Base-by-base conservation (phyloP, 2,797 vertebrate genomes). In the Setipinna tenuifilis region DNA sequence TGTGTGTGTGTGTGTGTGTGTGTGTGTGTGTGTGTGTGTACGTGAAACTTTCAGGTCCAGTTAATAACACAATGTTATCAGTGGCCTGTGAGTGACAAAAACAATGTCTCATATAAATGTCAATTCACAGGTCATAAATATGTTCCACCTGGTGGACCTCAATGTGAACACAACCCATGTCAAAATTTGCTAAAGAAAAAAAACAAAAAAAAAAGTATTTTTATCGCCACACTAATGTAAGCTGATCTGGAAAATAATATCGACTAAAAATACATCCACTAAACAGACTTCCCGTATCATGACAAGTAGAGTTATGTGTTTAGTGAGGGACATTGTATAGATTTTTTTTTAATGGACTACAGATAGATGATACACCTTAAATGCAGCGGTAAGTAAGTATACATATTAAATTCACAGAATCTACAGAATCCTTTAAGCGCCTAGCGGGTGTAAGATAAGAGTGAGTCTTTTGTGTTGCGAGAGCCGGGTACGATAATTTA, bases 1-100 rank as follows among this genome's bases (percentile, higher is more conserved):
- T 54, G 50, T 54, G 50, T 54, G 9, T 54, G 14, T 14, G 35
- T 41, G 35, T 41, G 35, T 41, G 35, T 41, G 35, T 54, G 50
- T 54, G 14, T 9, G 50, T 54, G 50, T 54, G 50, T 7, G 50
- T 54, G 14, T 9, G 50, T 9, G 7, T 9, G 50, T 54, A 7
- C 9, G 16, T 9, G 17, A 21, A 19, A 78, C 35, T 6, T 78
- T 21, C 19, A 41, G 71, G 41, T 12, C 31, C 16, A 19, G 35
- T 78, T 21, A 78, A 78, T 17, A 78, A 44, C 35, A 78, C 35
- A 78, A 78, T 78, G 71, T 78, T 78, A 78, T 78, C 71, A 78
- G 35, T 31, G 71, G 17, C 21, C 58, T 59, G 19, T 59, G 58
- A 59, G 17, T 16, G 31, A 21, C 17, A 78, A 78, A 41, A 78